phyloP scores from a whole-genome alignment of 2,797 vertebrate genomes.

The Pteropus rufus region DNA sequence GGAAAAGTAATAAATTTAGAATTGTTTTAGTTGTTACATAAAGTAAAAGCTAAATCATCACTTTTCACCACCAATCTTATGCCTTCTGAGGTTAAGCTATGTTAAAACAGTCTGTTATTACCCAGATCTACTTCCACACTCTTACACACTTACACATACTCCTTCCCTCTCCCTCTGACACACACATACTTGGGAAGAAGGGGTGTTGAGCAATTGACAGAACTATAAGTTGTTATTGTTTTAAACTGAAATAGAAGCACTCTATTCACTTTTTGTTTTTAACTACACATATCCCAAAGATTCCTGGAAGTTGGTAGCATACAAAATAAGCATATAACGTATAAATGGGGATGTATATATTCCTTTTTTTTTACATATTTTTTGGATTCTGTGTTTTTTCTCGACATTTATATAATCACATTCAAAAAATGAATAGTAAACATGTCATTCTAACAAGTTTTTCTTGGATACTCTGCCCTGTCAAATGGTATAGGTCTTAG shows the following conservation, averaged over 20 bases:
- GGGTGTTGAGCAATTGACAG: not conserved
- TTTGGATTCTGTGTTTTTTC: not conserved
- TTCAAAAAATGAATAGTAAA: not conserved
- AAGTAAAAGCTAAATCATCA: not conserved
- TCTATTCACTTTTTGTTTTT: slow-evolving; percentile 8
- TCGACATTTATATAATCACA: not conserved
- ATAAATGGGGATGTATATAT: not conserved
- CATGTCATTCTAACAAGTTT: not conserved
- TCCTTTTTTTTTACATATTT: not conserved
- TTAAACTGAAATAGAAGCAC: not conserved
- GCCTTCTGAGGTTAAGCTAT: not conserved
- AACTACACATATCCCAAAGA: not conserved
- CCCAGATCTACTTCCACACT: not conserved
- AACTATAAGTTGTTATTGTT: not conserved
- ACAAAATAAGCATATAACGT: not conserved
- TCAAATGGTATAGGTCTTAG: not conserved
- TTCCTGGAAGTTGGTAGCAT: not conserved
- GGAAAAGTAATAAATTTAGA: not conserved
- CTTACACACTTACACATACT: not conserved
- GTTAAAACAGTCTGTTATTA: not conserved
- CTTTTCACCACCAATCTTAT: not conserved
- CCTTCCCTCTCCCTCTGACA: not conserved
- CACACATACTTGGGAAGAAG: not conserved
- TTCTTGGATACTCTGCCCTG: not conserved
- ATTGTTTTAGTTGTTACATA: not conserved